Base-by-base conservation (phyloP, 2,888 invertebrate species). In the Himalopsyche tibetana region DNA sequence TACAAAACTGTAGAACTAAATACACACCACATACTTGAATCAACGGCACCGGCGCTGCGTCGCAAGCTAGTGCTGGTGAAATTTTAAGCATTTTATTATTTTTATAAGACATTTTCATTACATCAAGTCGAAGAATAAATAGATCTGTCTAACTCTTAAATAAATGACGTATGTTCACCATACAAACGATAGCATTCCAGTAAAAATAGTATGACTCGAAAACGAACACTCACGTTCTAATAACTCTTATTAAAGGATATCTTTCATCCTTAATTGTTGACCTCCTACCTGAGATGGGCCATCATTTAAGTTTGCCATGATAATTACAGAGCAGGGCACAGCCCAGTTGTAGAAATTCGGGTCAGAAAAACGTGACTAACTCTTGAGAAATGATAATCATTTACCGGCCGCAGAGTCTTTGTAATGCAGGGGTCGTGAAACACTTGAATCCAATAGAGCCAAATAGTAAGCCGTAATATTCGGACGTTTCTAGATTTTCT, bases 231-330 rank as follows among this genome's bases (percentile, higher is more conserved):
- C 19, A 63, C 63, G 19, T 19, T 63, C 63, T 63, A 63, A 63
- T 63, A 63, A 63, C 63, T 63, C 63, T 63, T 63, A 63, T 63
- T 63, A 63, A 63, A 63, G 63, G 63, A 63, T 63, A 63, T 63
- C 63, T 63, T 63, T 63, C 63, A 63, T 63, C 28, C 63, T 63
- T 63, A 63, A 63, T 63, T 63, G 63, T 63, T 63, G 63, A 63
- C 63, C 63, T 63, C 63, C 63, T 63, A 63, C 63, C 63, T 63
- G 63, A 19, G 63, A 63, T 63, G 28, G 63, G 63, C 19, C 63
- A 63, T 63, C 8, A 63, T 63, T 63, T 63, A 63, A 63, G 63
- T 63, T 63, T 63, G 63, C 63, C 63, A 63, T 63, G 63, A 63
- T 63, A 63, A 63, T 63, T 63, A 63, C 19, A 63, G 63, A 28